Evolutionary conservation across 92 coral and sea anemone species (phyloP).

Genomic region (Phenganax marumi): DNA sequence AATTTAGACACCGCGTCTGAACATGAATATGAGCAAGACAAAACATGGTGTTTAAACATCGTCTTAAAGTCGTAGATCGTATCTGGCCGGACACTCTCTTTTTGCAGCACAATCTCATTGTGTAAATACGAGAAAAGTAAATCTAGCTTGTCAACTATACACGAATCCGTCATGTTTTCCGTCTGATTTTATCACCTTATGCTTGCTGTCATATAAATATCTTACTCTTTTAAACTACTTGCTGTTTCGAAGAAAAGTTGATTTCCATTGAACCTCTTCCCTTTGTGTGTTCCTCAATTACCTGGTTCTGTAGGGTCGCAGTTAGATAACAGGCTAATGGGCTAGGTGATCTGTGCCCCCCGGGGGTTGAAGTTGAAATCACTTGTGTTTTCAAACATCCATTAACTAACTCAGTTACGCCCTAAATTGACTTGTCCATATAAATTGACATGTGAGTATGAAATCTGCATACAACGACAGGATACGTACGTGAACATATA

Average conservation of each 20-base stretch:
- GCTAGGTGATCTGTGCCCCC: conserved; percentile 21
- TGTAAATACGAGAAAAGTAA: neutral
- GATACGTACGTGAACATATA: neutral
- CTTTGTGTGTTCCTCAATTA: neutral
- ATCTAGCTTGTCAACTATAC: neutral
- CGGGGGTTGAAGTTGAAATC: conserved; percentile 29
- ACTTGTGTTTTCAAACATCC: conserved; percentile 43
- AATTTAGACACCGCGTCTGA: conserved; percentile 49
- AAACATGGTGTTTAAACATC: conserved; percentile 31
- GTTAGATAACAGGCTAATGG: conserved; percentile 12
- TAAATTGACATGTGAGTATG: conserved; percentile 36
- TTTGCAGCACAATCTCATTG: conserved; percentile 12
- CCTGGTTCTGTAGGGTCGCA: neutral
- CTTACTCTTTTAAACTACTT: neutral
- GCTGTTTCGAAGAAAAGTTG: neutral
- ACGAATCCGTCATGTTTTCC: neutral
- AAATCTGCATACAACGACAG: neutral
- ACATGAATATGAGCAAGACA: conserved; percentile 25
- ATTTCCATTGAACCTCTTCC: neutral
- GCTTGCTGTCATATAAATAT: neutral
- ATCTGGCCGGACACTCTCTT: conserved; percentile 32
- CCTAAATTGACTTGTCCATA: conserved; percentile 24
- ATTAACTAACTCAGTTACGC: conserved; percentile 30
- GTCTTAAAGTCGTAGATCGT: conserved; percentile 16
- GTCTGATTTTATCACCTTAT: neutral